Percentiles rank a stretch among this genome's conserved stretches.
Conservation (phyloP, 2,888 invertebrate genomes). For the Tipula confusa region DNA sequence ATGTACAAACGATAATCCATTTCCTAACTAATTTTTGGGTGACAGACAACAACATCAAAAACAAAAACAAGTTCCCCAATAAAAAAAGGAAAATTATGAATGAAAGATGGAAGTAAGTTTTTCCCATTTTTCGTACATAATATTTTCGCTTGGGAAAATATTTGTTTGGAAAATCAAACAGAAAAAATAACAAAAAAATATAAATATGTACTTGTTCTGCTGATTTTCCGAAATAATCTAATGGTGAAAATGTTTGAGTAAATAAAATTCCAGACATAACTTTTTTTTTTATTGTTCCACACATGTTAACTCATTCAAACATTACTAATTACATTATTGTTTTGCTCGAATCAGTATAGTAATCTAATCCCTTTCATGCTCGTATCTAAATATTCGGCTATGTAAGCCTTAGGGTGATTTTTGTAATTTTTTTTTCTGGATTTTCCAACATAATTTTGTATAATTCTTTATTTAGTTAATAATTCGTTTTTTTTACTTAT, state of each 20-base stretch:
- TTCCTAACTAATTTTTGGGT: background rate
- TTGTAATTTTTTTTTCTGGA: background rate
- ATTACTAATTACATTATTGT: slow-evolving; percentile 16
- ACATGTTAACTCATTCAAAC: background rate
- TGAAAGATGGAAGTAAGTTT: background rate
- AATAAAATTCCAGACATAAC: slow-evolving; percentile 12
- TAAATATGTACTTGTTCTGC: background rate
- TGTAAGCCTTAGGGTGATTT: background rate
- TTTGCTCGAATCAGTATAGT: background rate
- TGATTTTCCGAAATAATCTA: background rate
- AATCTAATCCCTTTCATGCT: background rate
- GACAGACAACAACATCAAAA: background rate
- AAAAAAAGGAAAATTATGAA: background rate
- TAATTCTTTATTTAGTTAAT: background rate
- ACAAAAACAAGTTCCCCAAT: background rate
- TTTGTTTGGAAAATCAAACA: background rate
- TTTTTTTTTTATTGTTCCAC: background rate
- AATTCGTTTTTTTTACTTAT: background rate
- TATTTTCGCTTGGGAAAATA: slow-evolving; percentile 25
- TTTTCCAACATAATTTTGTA: background rate
- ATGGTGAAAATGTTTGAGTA: background rate
- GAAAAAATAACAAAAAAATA: background rate
- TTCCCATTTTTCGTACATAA: background rate
- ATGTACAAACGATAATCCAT: background rate
- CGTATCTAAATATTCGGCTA: too few relatives aligned